phyloP scores from a whole-genome alignment of 1,140 invertebrate species.

The Lepidurus packardi region DNA sequence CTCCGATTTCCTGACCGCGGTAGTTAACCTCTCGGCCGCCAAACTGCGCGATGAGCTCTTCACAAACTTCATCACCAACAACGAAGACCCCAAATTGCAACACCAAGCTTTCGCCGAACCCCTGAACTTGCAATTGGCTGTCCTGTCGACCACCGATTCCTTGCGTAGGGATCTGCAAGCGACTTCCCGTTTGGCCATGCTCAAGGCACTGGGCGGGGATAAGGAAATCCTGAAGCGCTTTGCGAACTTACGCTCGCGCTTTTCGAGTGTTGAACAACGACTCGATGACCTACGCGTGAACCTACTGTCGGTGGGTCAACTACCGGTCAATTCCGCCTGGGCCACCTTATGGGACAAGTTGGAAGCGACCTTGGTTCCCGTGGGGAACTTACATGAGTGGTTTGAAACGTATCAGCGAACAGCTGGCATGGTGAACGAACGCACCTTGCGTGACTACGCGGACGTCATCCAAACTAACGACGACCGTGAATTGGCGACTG shows the following conservation, averaged over 20 bases:
- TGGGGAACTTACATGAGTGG: slow-evolving; percentile 31
- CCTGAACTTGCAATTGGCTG: slow-evolving; percentile 32
- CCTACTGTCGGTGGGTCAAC: neutral
- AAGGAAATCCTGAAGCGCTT: slow-evolving; percentile 34
- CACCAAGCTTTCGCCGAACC: neutral
- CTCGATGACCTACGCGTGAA: neutral
- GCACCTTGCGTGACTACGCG: slow-evolving; percentile 31
- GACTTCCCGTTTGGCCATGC: slow-evolving; percentile 30
- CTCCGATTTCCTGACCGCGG: neutral
- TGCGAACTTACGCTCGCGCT: slow-evolving; percentile 24
- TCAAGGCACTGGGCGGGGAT: slow-evolving; percentile 32
- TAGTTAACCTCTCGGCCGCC: neutral
- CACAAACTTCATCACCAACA: neutral
- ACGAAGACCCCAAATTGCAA: neutral
- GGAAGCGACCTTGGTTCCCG: slow-evolving; percentile 20
- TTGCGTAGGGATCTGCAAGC: slow-evolving; percentile 29
- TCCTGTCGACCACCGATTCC: slow-evolving; percentile 26
- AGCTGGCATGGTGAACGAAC: slow-evolving; percentile 32
- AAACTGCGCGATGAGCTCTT: neutral
- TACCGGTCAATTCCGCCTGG: neutral
- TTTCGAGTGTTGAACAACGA: slow-evolving; percentile 27
- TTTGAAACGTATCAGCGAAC: slow-evolving; percentile 33
- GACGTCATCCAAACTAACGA: slow-evolving; percentile 29
- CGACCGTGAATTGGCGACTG: neutral
- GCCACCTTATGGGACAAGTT: slow-evolving; percentile 18